Conservation (phyloP, 2,113 vertebrate species). For the Stigmatopora argus region DNA sequence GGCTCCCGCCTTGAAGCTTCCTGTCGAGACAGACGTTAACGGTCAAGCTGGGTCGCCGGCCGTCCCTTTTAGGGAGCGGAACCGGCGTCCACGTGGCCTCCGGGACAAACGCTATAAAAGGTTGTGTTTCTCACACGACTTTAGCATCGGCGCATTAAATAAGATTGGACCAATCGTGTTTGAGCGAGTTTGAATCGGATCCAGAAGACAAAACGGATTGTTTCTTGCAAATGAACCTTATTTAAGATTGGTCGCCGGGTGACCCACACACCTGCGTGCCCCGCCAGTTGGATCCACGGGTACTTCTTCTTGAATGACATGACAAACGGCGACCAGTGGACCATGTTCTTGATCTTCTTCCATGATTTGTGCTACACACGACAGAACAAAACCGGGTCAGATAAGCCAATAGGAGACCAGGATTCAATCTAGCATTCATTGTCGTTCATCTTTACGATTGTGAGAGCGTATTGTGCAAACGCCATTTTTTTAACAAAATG, state of each 20-base stretch:
- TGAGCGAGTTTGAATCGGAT: no score
- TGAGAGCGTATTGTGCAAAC: no score
- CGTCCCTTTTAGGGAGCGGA: conserved; percentile 3
- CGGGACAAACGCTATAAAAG: not conserved
- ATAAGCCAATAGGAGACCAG: no score
- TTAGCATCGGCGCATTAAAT: no score
- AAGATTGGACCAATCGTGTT: no score
- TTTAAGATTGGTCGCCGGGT: no score
- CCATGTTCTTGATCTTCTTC: conserved; percentile 99
- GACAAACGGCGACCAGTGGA: conserved; percentile 96
- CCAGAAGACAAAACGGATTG: no score
- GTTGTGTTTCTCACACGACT: not conserved
- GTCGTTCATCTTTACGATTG: no score
- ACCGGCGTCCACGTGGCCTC: not conserved
- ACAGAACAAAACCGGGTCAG: conserved; percentile 1
- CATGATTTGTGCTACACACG: conserved; percentile 88
- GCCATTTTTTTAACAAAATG: no score
- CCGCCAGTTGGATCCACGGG: conserved; percentile 96
- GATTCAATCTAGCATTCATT: no score
- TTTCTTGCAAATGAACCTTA: no score
- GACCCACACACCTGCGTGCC: conserved; percentile 81
- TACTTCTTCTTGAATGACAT: conserved; percentile 99
- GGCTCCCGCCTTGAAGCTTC: conserved; percentile 93
- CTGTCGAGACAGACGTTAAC: conserved; percentile 57
- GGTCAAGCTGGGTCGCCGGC: not conserved